Evolutionary conservation across 2,797 vertebrate species (phyloP), one percentile per base, ranked within the genome.

Genomic region (Moxostoma hubbsi): DNA sequence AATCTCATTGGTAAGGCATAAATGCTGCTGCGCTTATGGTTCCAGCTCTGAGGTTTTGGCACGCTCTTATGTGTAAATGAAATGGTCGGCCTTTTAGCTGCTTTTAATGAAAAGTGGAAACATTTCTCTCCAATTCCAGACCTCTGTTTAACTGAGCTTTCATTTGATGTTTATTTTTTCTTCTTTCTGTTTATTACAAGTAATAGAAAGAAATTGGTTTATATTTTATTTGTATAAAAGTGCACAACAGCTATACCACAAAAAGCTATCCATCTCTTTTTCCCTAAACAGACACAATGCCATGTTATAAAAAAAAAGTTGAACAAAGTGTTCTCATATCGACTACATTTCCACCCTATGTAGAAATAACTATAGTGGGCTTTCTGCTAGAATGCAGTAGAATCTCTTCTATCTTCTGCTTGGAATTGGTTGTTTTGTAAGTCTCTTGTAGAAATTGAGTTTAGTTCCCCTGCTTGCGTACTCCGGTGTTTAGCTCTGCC

Each of bases 41-140:
- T 78, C 36, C 15, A 76, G 68, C 9, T 54, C 66, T 59, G 73
- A 61, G 51, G 53, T 74, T 71, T 65, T 67, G 81, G 64, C 50
- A 11, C 47, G 47, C 53, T 8, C 47, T 62, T 49, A 10, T 57
- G 45, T 18, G 69, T 63, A 51, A 75, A 75, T 70, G 4, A 70
- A 74, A 69, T 2, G 13, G 15, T 55, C 47, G 0, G 16, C 50
- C 49, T 78, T 63, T 69, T 61, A 50, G 75, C 51, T 76, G 58
- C 50, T 69, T 69, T 77, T 74, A 82, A 82, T 78, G 75, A 61
- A 64, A 63, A 54, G 16, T 64, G 57, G 45, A 77, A 62, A 18
- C 55, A 69, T 74, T 68, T 82, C 50, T 7, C 0, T 62, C 12
- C 11, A 2, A 9, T 59, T 65, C n/a, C 43, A 72, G 46, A 46